Evolutionary conservation across 1,140 invertebrate genomes (phyloP), one percentile per base, ranked within the genome.

Genomic region (Formica exsecta): DNA sequence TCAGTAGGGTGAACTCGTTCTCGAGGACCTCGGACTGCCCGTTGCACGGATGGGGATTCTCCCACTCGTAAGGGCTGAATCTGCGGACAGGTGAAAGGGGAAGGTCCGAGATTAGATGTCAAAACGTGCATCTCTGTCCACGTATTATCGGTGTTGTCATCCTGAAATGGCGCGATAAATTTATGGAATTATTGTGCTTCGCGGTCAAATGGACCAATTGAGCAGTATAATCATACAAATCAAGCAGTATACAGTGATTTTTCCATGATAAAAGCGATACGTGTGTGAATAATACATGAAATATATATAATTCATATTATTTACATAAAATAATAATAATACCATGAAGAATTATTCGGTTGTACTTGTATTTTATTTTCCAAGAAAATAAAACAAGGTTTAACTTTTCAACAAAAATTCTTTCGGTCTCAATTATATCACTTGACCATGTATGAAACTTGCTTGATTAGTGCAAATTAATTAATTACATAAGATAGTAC

Each of bases 61-160:
- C 97, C 98, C 98, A 98, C 96, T 98, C 98, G 95, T 98, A 98
- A 89, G 98, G 98, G 95, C 97, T 98, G 96, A 98, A 97, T 96
- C 97, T 98, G 96, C 90, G 90, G 93, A 95, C 93, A 94, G 83
- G 91, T 93, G 89, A 95, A 94, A 90, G 92, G 92, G 92, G 90
- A 92, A 92, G 89, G 91, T 80, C 89, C 44, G 85, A 91, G 92
- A 92, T 94, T 94, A 94, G 91, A 93, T 92, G 88, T 92, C 92
- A 92, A 91, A 92, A 92, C 91, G 66, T 81, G 79, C 41, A 32
- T 25, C 66, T 25, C 66, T 57, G 59, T 8, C 6, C 54, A 38
- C 54, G 79, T 13, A 48, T 81, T 57, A 2, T 38, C 44, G 22
- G n/a, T 29, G 22, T 22, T 13, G 11, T 79, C 44, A 38, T 7